Evolutionary conservation across 2,888 invertebrate genomes (phyloP).

Genomic region (Tenthredo scrophulariae): DNA sequence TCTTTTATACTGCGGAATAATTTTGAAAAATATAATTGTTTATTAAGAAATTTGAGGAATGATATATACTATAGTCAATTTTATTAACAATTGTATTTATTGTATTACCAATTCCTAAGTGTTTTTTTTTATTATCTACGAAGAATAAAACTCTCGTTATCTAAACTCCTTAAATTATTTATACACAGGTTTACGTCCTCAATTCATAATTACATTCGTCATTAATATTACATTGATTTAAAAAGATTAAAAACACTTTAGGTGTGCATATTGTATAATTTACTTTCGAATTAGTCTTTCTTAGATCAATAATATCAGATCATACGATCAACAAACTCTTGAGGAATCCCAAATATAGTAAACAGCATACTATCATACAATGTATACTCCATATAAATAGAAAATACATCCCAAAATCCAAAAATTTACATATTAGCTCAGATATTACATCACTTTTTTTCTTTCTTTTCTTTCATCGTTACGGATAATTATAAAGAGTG

Average conservation of each 20-base stretch:
- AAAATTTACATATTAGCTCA: slow-evolving; percentile 1
- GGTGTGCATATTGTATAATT: not conserved
- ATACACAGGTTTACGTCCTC: not conserved
- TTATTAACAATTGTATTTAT: slow-evolving; percentile 9
- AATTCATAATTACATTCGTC: not conserved
- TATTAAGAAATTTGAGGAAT: no score
- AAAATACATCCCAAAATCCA: slow-evolving; percentile 31
- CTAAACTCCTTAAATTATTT: not conserved
- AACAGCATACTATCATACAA: not conserved
- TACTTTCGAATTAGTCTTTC: slow-evolving; percentile 9
- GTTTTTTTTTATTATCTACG: not conserved
- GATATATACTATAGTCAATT: no score
- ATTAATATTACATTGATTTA: not conserved
- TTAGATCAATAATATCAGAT: slow-evolving; percentile 2
- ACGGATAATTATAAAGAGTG: not conserved
- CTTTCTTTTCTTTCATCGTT: not conserved
- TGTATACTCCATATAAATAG: not conserved
- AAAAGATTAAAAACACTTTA: not conserved
- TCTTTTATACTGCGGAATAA: no score
- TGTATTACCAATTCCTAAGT: not conserved
- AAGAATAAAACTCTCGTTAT: slow-evolving; percentile 28
- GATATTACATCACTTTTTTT: not conserved
- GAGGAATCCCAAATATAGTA: not conserved
- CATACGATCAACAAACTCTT: not conserved
- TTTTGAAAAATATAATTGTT: no score